A percentile compares a stretch with the other conserved stretches of the same genome.
phyloP scores from a whole-genome alignment of 92 coral and sea anemone genomes.

The Desmophyllum pertusum region DNA sequence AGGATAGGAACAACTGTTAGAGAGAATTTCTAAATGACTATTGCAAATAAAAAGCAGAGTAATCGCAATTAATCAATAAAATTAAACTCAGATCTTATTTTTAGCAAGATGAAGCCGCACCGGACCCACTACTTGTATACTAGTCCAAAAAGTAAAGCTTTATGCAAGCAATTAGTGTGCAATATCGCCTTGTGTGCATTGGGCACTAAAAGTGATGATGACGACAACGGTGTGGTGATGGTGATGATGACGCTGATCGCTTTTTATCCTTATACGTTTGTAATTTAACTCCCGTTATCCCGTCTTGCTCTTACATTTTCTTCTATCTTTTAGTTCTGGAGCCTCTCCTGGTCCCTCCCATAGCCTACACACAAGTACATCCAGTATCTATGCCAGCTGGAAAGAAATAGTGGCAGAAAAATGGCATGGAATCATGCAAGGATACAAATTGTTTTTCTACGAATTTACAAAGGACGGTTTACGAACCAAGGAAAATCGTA shows the following conservation, averaged over 20 bases:
- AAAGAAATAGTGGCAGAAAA: conserved; percentile 37
- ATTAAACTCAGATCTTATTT: no score
- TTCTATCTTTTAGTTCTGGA: conserved; percentile 36
- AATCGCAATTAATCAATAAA: no score
- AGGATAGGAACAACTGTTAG: no score
- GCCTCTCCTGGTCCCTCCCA: conserved; percentile 50
- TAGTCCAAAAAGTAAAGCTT: background rate
- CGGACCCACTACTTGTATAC: background rate
- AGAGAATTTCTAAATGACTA: no score
- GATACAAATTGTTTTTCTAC: conserved; percentile 57
- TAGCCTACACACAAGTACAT: conserved; percentile 46
- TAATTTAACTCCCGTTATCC: background rate
- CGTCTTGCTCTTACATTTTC: background rate
- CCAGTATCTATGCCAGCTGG: conserved; percentile 64
- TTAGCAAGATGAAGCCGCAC: background rate
- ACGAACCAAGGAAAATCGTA: background rate
- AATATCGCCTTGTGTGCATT: background rate
- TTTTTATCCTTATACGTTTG: no score
- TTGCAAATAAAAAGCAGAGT: no score
- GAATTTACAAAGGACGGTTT: background rate
- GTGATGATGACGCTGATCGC: background rate
- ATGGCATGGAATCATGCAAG: conserved; percentile 66
- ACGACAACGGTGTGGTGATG: background rate
- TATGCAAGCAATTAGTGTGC: background rate
- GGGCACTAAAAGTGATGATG: background rate